These are phyloP conservation scores for Phocoena sinus DNA, from an alignment of 2,113 vertebrate genomes.

Conservation along the genomic window DNA sequence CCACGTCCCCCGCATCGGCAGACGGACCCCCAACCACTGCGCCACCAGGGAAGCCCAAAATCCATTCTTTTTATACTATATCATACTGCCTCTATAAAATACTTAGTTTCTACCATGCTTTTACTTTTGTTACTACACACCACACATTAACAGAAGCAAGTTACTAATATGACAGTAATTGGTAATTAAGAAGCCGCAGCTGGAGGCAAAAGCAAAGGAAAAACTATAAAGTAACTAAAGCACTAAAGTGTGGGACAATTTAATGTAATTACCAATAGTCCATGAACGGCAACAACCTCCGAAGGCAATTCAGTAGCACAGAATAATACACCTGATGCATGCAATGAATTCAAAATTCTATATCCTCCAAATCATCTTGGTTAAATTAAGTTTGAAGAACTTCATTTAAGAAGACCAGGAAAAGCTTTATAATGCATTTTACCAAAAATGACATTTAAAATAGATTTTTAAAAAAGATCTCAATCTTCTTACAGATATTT, in stretches of 20 bases:
- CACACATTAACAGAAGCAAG: background rate
- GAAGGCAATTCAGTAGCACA: background rate
- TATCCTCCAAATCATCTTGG: background rate
- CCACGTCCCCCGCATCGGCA: no score
- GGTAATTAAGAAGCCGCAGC: background rate
- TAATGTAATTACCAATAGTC: background rate
- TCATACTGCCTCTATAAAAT: background rate
- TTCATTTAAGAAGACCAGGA: background rate
- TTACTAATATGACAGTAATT: background rate
- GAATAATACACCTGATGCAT: background rate
- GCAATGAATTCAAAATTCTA: background rate
- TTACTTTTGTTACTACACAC: background rate
- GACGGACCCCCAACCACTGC: no score
- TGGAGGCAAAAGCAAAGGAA: background rate
- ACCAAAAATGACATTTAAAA: background rate
- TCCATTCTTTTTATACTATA: background rate
- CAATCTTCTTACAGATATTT: background rate
- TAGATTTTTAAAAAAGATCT: background rate
- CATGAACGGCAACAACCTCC: background rate
- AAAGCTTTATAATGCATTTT: background rate
- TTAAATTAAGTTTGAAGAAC: background rate
- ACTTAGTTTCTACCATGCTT: background rate
- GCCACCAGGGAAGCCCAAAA: no score
- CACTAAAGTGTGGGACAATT: background rate
- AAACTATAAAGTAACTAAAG: slow-evolving; percentile 1